Conservation (phyloP, 2,888 invertebrate genomes). For the Aleiodes alternator region DNA sequence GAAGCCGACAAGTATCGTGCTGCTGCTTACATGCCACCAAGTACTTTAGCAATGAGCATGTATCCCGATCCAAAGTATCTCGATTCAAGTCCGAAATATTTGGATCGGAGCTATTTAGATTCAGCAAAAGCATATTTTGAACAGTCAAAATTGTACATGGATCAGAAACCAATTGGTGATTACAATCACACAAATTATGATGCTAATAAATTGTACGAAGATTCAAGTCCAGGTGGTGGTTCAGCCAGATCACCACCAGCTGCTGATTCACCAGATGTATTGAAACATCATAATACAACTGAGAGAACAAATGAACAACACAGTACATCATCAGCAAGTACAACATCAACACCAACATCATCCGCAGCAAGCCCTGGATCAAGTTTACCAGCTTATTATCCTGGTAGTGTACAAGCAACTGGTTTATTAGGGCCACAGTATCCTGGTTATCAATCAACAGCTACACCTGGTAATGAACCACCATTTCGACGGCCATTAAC, state of each 20-base stretch:
- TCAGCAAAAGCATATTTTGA: conserved; percentile 85
- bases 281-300: conserved; percentile 67
- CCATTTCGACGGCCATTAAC: conserved; percentile 84
- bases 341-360: conserved; percentile 78
- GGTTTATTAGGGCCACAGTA: conserved; percentile 79
- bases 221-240: conserved; percentile 76
- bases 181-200: conserved; percentile 84
- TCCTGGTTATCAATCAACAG: conserved; percentile 78
- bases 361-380: conserved; percentile 79
- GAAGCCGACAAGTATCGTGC: conserved; percentile 87
- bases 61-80: conserved; percentile 84
- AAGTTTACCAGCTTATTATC: conserved; percentile 73
- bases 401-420: conserved; percentile 69
- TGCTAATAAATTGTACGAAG: conserved; percentile 80
- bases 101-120: conserved; percentile 83
- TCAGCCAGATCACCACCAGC: conserved; percentile 76
- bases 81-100: conserved; percentile 78
- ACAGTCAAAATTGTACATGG: conserved; percentile 85
- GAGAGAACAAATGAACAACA: conserved; percentile 68
- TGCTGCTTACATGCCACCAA: conserved; percentile 80
- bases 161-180: conserved; percentile 79
- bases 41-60: conserved; percentile 82
- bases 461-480: conserved; percentile 79
- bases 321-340: conserved; percentile 73
- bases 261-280: conserved; percentile 74